Conservation (phyloP, 2,797 vertebrate species). For the Poecilia picta region DNA sequence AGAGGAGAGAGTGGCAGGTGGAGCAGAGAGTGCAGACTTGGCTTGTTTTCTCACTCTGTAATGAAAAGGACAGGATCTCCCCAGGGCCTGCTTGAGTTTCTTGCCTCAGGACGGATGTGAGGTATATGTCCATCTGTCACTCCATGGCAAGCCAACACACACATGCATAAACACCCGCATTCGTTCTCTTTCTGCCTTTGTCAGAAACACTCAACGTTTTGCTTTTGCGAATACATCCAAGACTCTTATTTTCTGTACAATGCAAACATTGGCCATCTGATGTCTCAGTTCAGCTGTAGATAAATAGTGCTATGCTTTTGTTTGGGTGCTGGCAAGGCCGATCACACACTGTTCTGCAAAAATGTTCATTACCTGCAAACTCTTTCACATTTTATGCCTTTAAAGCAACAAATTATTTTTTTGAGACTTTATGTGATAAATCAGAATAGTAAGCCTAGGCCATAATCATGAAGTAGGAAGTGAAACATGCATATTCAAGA, state of each 20-base stretch:
- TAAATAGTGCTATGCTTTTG: not conserved
- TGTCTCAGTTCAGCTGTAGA: slow-evolving; percentile 17
- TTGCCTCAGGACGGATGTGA: slow-evolving; percentile 71
- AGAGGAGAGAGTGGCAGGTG: slow-evolving; percentile 53
- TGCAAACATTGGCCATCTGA: slow-evolving; percentile 21
- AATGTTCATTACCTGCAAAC: not conserved
- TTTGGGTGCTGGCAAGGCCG: not conserved
- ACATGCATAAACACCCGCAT: slow-evolving; percentile 6
- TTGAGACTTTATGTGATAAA: not conserved
- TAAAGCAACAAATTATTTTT: not conserved
- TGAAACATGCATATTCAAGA: not conserved
- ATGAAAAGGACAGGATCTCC: slow-evolving; percentile 80
- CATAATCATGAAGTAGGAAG: not conserved
- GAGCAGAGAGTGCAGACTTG: slow-evolving; percentile 70
- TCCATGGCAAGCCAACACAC: slow-evolving; percentile 44
- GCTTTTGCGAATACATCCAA: slow-evolving; percentile 12
- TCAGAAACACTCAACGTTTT: slow-evolving; percentile 15
- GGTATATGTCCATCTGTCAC: slow-evolving; percentile 83
- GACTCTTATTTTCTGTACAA: slow-evolving; percentile 38
- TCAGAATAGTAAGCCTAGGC: not conserved
- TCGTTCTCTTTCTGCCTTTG: slow-evolving; percentile 9
- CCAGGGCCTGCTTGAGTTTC: slow-evolving; percentile 82
- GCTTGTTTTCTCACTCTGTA: slow-evolving; percentile 77
- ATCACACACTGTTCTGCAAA: not conserved
- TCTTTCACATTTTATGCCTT: not conserved